Base-by-base conservation (phyloP, 2,797 vertebrate species). In the Cuculus canorus region DNA sequence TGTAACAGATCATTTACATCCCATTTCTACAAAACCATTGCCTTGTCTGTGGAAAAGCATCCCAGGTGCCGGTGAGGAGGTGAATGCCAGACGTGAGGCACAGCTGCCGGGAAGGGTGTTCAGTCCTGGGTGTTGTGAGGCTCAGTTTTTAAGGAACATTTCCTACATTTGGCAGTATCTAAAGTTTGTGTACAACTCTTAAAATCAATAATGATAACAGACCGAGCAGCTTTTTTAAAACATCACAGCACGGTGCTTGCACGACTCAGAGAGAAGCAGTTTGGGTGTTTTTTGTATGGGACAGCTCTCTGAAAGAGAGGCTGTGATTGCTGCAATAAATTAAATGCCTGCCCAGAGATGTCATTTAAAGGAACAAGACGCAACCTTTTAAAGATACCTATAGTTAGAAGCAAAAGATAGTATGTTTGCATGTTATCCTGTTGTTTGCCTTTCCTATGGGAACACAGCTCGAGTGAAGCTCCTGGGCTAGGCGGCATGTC, bases 111-210 rank as follows among this genome's bases (percentile, higher is more conserved):
- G 11, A 8, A 17, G 37, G 17, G 10, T 24, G 0, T 8, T 65
- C 3, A 1, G 30, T 24, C 32, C 33, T 4, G 2, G 33, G 9
- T 6, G 48, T 57, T 73, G 33, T 28, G 39, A 30, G 39, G 35
- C 65, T 53, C 39, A 19, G 43, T 41, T 27, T 43, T 11, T 5
- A 33, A 64, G 53, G 39, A 68, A 24, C 13, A 0, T 39, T 65
- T 76, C 56, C 63, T 37, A 7, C 12, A 7, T 13, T 0, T 39
- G 53, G 8, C 35, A 28, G 4, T 12, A 11, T 4, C 17, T 19
- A 0, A 37, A 52, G 27, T 6, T 35, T 52, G 64, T 59, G 72
- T 21, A 10, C 21, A 47, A 0, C 18, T 19, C 1, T 39, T 73
- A 17, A 23, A 61, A 16, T 71, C 22, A 59, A 4, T 32, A 8